Evolutionary conservation across 1,140 invertebrate genomes (phyloP).

Genomic region (Diachasma alloeum): DNA sequence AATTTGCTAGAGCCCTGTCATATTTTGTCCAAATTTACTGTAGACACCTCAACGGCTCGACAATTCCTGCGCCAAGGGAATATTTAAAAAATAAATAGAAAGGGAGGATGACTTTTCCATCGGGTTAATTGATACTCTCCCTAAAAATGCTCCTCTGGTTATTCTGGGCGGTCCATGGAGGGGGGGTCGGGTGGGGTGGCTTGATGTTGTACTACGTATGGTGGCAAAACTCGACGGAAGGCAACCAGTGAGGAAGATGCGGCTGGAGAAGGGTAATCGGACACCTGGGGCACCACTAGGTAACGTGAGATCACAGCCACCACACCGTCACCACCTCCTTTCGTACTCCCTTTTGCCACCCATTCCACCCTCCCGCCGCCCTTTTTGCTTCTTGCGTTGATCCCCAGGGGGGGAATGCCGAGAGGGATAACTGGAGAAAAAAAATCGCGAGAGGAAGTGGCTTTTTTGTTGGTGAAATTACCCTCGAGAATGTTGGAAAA

Average conservation of each 20-base stretch:
- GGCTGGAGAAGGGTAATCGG: conserved; percentile 22
- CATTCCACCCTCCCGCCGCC: not conserved
- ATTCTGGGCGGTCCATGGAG: not conserved
- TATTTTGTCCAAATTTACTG: too few species aligned
- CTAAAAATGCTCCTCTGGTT: not conserved
- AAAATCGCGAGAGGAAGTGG: too few species aligned
- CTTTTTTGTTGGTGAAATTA: too few species aligned
- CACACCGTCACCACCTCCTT: conserved; percentile 9
- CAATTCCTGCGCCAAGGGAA: too few species aligned
- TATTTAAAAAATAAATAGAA: not conserved
- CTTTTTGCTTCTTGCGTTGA: not conserved
- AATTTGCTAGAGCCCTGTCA: too few species aligned
- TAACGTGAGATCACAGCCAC: conserved; percentile 4
- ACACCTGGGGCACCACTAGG: not conserved
- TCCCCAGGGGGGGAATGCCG: not conserved
- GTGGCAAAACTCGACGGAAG: conserved; percentile 16
- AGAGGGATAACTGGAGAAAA: not conserved
- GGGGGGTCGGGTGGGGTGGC: not conserved
- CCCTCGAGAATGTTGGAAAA: too few species aligned
- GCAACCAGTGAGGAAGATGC: not conserved
- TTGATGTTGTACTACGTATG: conserved; percentile 8
- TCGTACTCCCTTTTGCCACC: not conserved
- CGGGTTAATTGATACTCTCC: not conserved
- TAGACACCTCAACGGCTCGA: too few species aligned
- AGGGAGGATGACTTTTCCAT: not conserved